Base-by-base conservation (phyloP, 2,888 invertebrate species). In the Spatulosminthurus flaviceps region DNA sequence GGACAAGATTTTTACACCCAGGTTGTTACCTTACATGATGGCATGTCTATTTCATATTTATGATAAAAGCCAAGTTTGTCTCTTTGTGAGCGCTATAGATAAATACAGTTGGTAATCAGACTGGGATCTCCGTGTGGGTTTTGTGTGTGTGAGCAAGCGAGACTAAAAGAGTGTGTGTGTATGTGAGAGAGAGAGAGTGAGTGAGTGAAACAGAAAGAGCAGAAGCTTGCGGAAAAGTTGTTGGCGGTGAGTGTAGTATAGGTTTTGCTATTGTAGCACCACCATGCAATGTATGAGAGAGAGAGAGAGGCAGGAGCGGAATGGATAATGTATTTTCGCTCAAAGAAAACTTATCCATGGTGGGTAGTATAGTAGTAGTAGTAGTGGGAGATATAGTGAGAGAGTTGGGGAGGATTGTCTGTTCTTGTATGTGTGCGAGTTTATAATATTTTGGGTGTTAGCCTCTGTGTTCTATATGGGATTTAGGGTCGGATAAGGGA, bases 401-500 rank as follows among this genome's bases (percentile, higher is more conserved):
- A 66, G 66, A 66, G 28, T 26, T 16, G 66, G 66, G 16, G 26
- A 26, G 66, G 28, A 66, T 66, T 28, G 28, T 66, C 66, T 66
- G 72, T 79, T 80, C 77, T 77, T 41, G 51, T 79, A 26, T 66
- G 28, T 75, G 34, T 61, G 43, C 34, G 41, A 76, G 41, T 41
- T 22, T 34, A 76, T 64, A 41, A 60, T 60, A 26, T 28, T 51
- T 34, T 22, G 74, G 75, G 67, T 76, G 66, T 66, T 64, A 76
- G 75, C 64, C 67, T 67, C 28, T 24, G 34, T 51, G 43, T n/a
- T 76, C 34, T 61, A 61, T 67, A 76, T 21, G 76, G 83, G 83
- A 83, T 83, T 84, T 84, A 83, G 81, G 78, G 79, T 77, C 79
- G 83, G 83, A 83, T 83, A 83, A 83, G 80, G 83, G 84, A 84